These are phyloP conservation scores for Megathymus violae DNA, from an alignment of 1,140 invertebrate genomes.

Conservation along the genomic window DNA sequence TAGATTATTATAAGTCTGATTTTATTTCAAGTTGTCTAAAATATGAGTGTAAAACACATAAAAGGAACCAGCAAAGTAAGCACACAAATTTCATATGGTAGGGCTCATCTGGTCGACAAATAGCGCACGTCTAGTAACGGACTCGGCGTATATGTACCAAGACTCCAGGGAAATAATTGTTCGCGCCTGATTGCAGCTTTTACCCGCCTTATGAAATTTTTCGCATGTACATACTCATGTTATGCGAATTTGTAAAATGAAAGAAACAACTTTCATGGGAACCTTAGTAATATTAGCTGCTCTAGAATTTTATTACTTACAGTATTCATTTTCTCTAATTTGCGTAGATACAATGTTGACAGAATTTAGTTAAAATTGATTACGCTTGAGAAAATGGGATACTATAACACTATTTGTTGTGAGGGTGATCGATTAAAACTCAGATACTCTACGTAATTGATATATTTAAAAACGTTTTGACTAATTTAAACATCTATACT, in stretches of 20 bases:
- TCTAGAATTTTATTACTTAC: no score
- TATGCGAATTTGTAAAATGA: constrained; percentile 26
- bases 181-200: constrained; percentile 33
- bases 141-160: constrained; percentile 33
- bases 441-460: no score
- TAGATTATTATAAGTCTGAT: no score
- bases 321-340: no score
- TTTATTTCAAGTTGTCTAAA: neutral
- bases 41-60: constrained; percentile 22
- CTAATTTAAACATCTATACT: no score
- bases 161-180: constrained; percentile 33
- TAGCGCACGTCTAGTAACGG: constrained; percentile 33
- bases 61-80: constrained; percentile 22
- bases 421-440: no score
- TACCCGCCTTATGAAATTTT: constrained; percentile 32
- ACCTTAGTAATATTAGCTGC: constrained; percentile 19
- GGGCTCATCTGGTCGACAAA: constrained; percentile 32
- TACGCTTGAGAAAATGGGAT: no score
- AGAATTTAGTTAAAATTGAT: no score
- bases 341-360: no score
- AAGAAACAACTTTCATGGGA: constrained; percentile 21
- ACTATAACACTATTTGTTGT: no score
- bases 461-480: no score
- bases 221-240: constrained; percentile 22
- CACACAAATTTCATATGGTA: constrained; percentile 26